Evolutionary conservation across 2,797 vertebrate species (phyloP).

Genomic region (Microctenopoma stevenorrisi): DNA sequence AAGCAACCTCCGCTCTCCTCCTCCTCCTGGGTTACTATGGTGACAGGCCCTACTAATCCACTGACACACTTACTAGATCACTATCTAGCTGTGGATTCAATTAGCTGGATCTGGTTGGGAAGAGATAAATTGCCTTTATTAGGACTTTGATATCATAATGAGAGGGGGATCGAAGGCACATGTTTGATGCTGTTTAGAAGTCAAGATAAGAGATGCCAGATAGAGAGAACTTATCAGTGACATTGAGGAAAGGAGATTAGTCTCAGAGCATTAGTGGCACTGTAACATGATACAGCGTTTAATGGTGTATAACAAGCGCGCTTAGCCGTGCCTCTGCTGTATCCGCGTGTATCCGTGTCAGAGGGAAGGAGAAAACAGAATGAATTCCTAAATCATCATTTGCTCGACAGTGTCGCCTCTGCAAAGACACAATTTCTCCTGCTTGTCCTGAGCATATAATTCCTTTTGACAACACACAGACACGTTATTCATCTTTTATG

Average conservation of each 20-base stretch:
- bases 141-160: conserved; percentile 72
- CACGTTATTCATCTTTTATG: conserved; percentile 53
- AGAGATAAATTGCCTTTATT: conserved; percentile 75
- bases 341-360: conserved; percentile 26
- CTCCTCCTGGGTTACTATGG: conserved; percentile 66
- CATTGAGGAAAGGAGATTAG: conserved; percentile 67
- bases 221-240: conserved; percentile 63
- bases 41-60: conserved; percentile 78
- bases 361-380: conserved; percentile 14
- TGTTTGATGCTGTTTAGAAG: conserved; percentile 64
- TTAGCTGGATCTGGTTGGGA: conserved; percentile 72
- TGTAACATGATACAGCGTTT: conserved; percentile 62
- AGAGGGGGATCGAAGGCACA: conserved; percentile 50
- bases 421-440: conserved; percentile 30
- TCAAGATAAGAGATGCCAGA: conserved; percentile 63
- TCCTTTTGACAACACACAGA: conserved; percentile 60
- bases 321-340: conserved; percentile 58
- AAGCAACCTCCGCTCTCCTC: conserved; percentile 43
- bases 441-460: conserved; percentile 45
- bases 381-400: conserved; percentile 35
- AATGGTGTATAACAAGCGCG: conserved; percentile 72
- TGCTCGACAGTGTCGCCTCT: conserved; percentile 35
- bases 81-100: conserved; percentile 78
- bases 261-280: conserved; percentile 63
- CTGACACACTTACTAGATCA: conserved; percentile 79